A percentile compares a stretch with the other conserved stretches of the same genome.
phyloP scores from a whole-genome alignment of 2,797 vertebrate genomes.

The Xenentodon cancila region DNA sequence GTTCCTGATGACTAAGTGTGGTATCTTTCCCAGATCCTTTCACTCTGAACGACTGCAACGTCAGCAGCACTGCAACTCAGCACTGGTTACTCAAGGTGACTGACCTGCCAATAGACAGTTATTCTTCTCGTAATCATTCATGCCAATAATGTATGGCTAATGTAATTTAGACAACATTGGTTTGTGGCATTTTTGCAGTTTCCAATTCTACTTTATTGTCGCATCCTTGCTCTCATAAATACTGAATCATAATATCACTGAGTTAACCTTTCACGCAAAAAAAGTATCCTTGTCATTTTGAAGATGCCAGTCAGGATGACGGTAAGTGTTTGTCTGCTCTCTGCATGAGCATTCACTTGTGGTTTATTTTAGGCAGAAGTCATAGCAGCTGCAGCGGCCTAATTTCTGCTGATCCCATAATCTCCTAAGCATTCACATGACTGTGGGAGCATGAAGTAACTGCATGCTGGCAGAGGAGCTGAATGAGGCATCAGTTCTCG shows the following conservation, averaged over 20 bases:
- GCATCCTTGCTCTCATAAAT: background rate
- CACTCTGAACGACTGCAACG: slow-evolving; percentile 42
- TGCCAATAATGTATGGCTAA: slow-evolving; percentile 61
- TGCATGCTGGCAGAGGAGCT: slow-evolving; percentile 45
- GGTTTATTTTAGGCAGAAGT: slow-evolving; percentile 42
- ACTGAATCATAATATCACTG: background rate
- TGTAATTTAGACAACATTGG: slow-evolving; percentile 42
- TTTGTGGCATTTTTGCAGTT: slow-evolving; percentile 13
- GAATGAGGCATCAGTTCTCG: slow-evolving; percentile 36
- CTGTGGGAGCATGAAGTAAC: slow-evolving; percentile 45
- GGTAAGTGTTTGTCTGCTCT: background rate
- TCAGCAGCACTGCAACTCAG: slow-evolving; percentile 58
- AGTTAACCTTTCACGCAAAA: background rate
- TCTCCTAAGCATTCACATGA: slow-evolving; percentile 52
- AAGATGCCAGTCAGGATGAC: background rate
- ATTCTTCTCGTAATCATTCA: slow-evolving; percentile 62
- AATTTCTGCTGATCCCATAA: slow-evolving; percentile 71
- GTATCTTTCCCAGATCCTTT: slow-evolving; percentile 53
- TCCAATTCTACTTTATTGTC: slow-evolving; percentile 14
- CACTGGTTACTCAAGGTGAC: slow-evolving; percentile 44
- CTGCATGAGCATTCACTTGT: slow-evolving; percentile 5
- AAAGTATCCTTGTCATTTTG: background rate
- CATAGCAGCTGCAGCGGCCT: slow-evolving; percentile 49
- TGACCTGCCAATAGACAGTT: slow-evolving; percentile 57
- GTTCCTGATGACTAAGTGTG: slow-evolving; percentile 35